A percentile compares a stretch with the other conserved stretches of the same genome.
Conservation (phyloP, 2,113 vertebrate genomes). For the Dryoscopus gambensis region DNA sequence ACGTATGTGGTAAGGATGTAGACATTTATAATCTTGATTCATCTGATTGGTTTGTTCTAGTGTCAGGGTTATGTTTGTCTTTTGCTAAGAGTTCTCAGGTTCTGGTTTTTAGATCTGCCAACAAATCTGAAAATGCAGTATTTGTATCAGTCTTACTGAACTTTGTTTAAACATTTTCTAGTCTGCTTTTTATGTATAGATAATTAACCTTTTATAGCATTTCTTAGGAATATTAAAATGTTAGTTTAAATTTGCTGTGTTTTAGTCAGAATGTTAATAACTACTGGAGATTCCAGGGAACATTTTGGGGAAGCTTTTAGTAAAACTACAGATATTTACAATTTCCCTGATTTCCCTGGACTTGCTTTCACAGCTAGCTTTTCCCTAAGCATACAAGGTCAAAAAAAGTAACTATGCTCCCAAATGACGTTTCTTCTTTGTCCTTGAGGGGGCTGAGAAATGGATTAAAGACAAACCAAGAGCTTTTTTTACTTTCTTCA, state of each 20-base stretch:
- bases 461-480: neutral
- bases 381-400: neutral
- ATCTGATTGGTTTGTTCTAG: neutral
- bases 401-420: neutral
- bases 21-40: neutral
- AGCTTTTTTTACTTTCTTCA: neutral
- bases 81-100: neutral
- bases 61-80: neutral
- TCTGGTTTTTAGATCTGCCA: neutral
- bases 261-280: neutral
- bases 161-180: neutral
- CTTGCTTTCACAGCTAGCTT: neutral
- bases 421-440: neutral
- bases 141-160: neutral
- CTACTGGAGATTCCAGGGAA: neutral
- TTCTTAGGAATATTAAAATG: neutral
- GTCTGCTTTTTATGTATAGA: neutral
- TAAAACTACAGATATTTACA: neutral
- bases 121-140: neutral
- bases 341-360: neutral
- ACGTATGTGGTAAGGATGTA: rapidly evolving
- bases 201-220: neutral
- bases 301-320: neutral
- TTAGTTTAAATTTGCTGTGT: neutral
- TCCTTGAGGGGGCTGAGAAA: neutral